Conservation (phyloP, 2,797 vertebrate genomes). For the Garrulus glandarius region DNA sequence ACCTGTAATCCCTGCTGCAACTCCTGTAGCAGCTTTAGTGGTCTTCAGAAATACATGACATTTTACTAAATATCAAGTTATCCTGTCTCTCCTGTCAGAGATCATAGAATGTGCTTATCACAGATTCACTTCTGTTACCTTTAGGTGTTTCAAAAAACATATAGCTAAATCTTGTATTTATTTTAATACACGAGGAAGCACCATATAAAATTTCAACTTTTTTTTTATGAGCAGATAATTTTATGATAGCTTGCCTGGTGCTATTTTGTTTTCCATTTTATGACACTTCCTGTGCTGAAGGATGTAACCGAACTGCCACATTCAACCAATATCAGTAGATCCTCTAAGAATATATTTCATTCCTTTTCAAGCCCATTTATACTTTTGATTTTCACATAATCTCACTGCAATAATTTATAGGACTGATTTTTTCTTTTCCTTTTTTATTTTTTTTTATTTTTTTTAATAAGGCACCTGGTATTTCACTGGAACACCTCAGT, state of each 20-base stretch:
- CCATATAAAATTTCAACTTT: not conserved
- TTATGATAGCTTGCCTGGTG: not conserved
- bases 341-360: not conserved
- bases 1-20: not conserved
- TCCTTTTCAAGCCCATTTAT: not conserved
- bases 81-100: not conserved
- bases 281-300: not conserved
- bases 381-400: not conserved
- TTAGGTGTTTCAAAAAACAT: not conserved
- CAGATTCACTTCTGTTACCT: not conserved
- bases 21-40: not conserved
- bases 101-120: not conserved
- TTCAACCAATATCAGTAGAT: not conserved
- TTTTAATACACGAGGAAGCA: not conserved
- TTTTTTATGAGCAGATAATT: not conserved
- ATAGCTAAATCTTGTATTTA: not conserved
- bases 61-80: not conserved
- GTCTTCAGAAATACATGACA: not conserved
- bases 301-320: not conserved
- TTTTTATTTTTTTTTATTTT: not conserved
- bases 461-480: not conserved
- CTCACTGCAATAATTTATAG: not conserved
- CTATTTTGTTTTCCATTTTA: not conserved
- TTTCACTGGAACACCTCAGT: not conserved
- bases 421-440: not conserved